phyloP scores from a whole-genome alignment of 2,888 invertebrate genomes.

The Hydrotaea diabolus region DNA sequence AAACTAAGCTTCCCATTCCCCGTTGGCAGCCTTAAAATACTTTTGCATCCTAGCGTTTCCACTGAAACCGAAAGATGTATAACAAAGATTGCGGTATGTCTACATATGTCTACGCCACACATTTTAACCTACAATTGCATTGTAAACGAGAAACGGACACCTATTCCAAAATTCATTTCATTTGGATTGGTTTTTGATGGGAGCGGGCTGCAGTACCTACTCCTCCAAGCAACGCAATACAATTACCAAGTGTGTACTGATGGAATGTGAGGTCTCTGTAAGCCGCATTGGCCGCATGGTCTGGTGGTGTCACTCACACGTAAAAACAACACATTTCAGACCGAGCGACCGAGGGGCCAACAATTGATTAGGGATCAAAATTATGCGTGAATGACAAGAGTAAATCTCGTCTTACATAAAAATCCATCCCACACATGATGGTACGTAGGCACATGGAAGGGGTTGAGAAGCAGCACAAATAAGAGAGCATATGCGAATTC shows the following conservation, averaged over 20 bases:
- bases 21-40: neutral
- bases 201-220: no score
- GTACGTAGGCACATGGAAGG: no score
- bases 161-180: constrained; percentile 9
- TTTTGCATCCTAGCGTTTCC: neutral
- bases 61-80: constrained; percentile 47
- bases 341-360: neutral
- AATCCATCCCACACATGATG: constrained; percentile 18
- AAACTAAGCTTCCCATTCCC: neutral
- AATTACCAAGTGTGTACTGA: neutral
- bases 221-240: neutral
- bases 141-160: neutral
- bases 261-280: constrained; percentile 12
- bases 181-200: neutral
- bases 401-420: constrained; percentile 48
- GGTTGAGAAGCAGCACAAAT: no score
- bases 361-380: constrained; percentile 55
- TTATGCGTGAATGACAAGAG: constrained; percentile 51
- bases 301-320: neutral
- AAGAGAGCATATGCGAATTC: no score
- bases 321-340: no score
- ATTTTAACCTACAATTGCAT: constrained; percentile 15
- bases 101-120: neutral
- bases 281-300: neutral
- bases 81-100: constrained; percentile 42